Percentiles rank a stretch among this genome's conserved stretches.
Evolutionary conservation across 2,113 vertebrate genomes (phyloP).

Genomic region (Neolamprologus devosi): DNA sequence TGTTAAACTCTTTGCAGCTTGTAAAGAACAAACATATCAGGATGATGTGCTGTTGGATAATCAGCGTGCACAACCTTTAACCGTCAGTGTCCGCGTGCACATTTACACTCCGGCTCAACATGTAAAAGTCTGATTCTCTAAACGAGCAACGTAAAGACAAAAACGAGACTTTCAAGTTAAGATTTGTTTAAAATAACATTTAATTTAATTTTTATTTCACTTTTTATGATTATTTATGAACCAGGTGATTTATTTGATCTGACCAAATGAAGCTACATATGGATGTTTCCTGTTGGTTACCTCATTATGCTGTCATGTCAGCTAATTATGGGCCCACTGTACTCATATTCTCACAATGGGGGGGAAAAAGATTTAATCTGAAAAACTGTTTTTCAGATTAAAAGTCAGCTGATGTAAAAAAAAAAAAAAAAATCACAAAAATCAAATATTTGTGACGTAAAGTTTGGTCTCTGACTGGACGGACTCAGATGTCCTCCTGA

Average conservation of each 20-base stretch:
- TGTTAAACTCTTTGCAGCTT: neutral
- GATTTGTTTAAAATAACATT: neutral
- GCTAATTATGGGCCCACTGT: neutral
- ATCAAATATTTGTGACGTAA: fast-evolving
- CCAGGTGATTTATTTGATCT: neutral
- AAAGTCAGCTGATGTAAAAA: neutral
- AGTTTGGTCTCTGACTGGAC: neutral
- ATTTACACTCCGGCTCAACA: fast-evolving
- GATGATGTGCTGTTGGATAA: fast-evolving
- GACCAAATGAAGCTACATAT: neutral
- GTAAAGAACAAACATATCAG: neutral
- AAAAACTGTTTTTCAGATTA: neutral
- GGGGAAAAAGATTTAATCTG: fast-evolving
- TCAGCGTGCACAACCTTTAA: neutral
- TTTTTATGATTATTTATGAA: neutral
- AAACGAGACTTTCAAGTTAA: fast-evolving
- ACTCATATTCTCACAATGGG: neutral
- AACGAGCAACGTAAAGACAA: neutral
- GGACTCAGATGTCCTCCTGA: neutral
- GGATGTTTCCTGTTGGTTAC: neutral
- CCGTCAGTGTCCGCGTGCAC: fast-evolving
- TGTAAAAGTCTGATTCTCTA: neutral
- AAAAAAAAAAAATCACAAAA: neutral
- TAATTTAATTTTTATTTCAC: neutral
- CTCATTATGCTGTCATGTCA: neutral